Evolutionary conservation across 2,888 invertebrate genomes (phyloP).

Genomic region (Pantelozetes paolii): DNA sequence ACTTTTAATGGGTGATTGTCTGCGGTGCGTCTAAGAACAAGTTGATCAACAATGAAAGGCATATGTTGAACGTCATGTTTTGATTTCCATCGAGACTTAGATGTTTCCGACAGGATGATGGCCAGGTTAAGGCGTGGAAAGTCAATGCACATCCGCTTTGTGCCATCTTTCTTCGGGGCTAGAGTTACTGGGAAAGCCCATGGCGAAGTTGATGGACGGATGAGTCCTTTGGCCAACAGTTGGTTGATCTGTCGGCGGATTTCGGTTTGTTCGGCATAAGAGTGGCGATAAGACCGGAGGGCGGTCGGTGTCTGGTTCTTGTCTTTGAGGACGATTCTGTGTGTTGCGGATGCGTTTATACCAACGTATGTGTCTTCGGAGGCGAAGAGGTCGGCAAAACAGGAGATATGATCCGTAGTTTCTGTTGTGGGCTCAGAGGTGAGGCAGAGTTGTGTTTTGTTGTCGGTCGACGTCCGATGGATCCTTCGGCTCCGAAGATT

Average conservation of each 20-base stretch:
- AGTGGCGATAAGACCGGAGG: slow-evolving; percentile 32
- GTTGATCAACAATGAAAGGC: no score
- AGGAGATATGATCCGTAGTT: background rate
- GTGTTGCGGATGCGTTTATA: background rate
- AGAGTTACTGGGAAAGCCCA: background rate
- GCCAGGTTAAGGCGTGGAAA: slow-evolving; percentile 20
- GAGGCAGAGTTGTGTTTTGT: no score
- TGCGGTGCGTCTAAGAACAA: no score
- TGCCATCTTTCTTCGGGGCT: slow-evolving; percentile 14
- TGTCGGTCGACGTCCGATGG: background rate
- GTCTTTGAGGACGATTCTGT: background rate
- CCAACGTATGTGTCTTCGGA: background rate
- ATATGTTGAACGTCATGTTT: no score
- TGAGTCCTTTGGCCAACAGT: background rate
- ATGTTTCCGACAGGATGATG: no score
- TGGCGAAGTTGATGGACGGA: background rate
- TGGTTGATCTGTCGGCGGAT: slow-evolving; percentile 30
- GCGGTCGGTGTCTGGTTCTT: background rate
- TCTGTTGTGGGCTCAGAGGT: background rate
- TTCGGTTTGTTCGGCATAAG: slow-evolving; percentile 9
- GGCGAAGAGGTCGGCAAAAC: background rate
- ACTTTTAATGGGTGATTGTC: no score
- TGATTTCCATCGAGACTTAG: no score
- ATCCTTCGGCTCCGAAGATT: background rate
- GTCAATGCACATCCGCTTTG: slow-evolving; percentile 8